phyloP scores from a whole-genome alignment of 2,797 vertebrate species.

The Eleutherodactylus coqui region DNA sequence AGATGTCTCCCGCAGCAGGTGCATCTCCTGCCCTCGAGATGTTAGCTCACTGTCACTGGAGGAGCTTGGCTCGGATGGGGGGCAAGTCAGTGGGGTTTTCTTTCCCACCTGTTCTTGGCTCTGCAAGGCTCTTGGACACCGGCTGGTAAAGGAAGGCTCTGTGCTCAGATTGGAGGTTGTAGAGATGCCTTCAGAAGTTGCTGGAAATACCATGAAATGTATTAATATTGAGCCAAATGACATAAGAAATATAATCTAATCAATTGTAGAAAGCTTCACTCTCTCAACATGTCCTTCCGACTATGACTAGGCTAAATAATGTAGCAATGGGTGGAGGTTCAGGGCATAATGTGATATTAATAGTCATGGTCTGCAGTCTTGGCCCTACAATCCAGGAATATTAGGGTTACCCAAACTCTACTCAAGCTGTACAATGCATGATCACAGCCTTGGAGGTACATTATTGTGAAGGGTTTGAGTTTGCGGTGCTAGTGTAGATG shows the following conservation, averaged over 20 bases:
- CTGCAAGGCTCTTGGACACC: conserved; percentile 15
- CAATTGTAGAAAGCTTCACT: background rate
- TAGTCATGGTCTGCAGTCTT: too few relatives aligned
- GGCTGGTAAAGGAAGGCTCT: conserved; percentile 63
- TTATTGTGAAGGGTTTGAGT: too few relatives aligned
- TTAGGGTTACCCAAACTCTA: too few relatives aligned
- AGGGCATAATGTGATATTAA: background rate
- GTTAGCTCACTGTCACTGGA: conserved; percentile 76
- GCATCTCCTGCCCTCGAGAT: conserved; percentile 62
- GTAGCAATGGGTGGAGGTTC: background rate
- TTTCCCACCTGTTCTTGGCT: background rate
- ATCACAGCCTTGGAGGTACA: too few relatives aligned
- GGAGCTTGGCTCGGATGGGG: conserved; percentile 71
- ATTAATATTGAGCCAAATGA: background rate
- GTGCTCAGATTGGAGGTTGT: conserved; percentile 49
- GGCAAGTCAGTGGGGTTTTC: conserved; percentile 48
- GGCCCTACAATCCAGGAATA: too few relatives aligned
- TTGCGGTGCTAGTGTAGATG: too few relatives aligned
- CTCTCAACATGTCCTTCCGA: background rate
- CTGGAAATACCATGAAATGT: conserved; percentile 4
- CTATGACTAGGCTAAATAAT: background rate
- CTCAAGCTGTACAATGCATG: too few relatives aligned
- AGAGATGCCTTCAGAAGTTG: background rate
- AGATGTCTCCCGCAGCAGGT: conserved; percentile 54
- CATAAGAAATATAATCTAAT: background rate